A percentile compares a stretch with the other conserved stretches of the same genome.
phyloP scores from a whole-genome alignment of 2,888 invertebrate genomes.

The Erynnis tages region DNA sequence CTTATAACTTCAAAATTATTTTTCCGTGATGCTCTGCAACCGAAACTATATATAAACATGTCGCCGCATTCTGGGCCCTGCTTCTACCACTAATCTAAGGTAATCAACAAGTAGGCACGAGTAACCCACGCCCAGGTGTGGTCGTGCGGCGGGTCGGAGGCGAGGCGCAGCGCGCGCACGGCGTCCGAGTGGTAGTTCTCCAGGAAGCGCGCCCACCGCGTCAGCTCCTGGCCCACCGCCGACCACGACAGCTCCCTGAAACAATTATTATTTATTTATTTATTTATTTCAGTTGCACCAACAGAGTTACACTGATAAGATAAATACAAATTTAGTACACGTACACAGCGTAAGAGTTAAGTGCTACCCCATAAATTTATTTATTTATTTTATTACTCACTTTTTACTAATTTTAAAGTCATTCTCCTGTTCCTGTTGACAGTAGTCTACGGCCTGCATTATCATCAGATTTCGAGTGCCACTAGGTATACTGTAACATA shows the following conservation, averaged over 20 bases:
- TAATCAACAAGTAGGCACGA: not conserved
- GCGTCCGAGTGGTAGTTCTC: conserved; percentile 67
- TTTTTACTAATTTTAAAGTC: conserved; percentile 63
- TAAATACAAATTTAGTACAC: too few relatives aligned
- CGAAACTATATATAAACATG: too few relatives aligned
- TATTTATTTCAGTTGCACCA: too few relatives aligned
- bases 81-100: too few relatives aligned
- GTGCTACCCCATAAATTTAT: too few relatives aligned
- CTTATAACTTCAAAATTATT: too few relatives aligned
- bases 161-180: conserved; percentile 51
- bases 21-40: too few relatives aligned
- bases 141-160: conserved; percentile 38
- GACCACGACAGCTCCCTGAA: conserved; percentile 61
- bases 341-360: too few relatives aligned
- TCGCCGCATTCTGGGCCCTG: too few relatives aligned
- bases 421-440: conserved; percentile 71
- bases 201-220: conserved; percentile 72
- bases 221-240: conserved; percentile 60
- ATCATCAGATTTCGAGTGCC: conserved; percentile 66
- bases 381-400: conserved; percentile 52
- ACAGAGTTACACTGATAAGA: too few relatives aligned
- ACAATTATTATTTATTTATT: too few relatives aligned
- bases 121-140: conserved; percentile 59
- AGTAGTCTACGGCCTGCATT: conserved; percentile 72
- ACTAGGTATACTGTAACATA: conserved; percentile 5